Conservation (phyloP, 2,113 vertebrate species). For the Myxocyprinus asiaticus region DNA sequence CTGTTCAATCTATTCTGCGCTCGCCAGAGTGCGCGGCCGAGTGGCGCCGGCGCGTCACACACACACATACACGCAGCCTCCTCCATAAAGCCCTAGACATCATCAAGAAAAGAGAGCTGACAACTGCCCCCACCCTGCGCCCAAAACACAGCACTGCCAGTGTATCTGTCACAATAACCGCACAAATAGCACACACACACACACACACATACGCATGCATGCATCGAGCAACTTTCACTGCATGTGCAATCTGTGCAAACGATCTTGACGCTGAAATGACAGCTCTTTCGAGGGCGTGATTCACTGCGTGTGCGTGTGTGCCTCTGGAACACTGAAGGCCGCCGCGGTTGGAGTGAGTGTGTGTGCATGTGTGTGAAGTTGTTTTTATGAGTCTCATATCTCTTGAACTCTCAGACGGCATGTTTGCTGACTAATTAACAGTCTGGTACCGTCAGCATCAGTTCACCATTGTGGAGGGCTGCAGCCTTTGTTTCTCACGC, state of each 20-base stretch:
- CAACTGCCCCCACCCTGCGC: constrained; percentile 75
- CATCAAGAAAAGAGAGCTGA: constrained; percentile 78
- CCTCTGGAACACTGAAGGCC: constrained; percentile 6
- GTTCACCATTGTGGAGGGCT: constrained; percentile 74
- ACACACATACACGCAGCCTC: constrained; percentile 59
- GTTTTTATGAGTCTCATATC: constrained; percentile 68
- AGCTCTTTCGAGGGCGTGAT: constrained; percentile 42
- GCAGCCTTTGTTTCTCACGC: constrained; percentile 56
- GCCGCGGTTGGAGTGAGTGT: constrained; percentile 6
- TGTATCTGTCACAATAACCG: constrained; percentile 79
- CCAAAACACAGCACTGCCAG: constrained; percentile 66
- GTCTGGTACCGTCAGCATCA: constrained; percentile 74
- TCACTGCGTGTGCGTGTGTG: constrained; percentile 22
- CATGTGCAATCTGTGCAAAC: constrained; percentile 20
- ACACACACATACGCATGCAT: constrained; percentile 51
- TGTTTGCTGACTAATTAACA: constrained; percentile 69
- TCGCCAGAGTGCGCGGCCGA: constrained; percentile 78
- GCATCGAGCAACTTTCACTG: constrained; percentile 37
- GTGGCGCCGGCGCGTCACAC: constrained; percentile 82
- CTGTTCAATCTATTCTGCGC: constrained; percentile 81
- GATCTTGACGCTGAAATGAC: constrained; percentile 37
- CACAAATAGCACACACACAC: constrained; percentile 61
- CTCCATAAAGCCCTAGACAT: constrained; percentile 82
- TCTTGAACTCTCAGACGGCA: constrained; percentile 62
- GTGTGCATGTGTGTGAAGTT: constrained; percentile 50